A percentile compares a stretch with the other conserved stretches of the same genome.
Conservation (phyloP, 2,113 vertebrate genomes). For the Dunckerocampus dactyliophorus region DNA sequence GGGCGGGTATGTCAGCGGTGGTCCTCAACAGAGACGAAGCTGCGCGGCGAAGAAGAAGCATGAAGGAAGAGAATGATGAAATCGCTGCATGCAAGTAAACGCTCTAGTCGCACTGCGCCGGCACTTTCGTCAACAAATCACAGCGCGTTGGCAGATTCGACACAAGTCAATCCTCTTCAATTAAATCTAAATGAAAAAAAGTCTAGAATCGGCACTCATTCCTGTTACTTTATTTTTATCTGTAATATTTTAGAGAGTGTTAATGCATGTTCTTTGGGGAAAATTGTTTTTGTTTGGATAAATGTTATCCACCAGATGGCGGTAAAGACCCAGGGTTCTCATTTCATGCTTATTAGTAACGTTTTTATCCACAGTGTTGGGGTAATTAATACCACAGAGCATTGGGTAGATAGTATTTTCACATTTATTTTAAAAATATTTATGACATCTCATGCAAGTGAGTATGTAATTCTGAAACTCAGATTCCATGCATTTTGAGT, state of each 20-base stretch:
- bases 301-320: no score
- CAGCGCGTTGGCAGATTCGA: conserved; percentile 32
- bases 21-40: conserved; percentile 69
- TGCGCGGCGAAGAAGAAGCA: conserved; percentile 61
- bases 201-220: not conserved
- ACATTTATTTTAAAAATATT: no score
- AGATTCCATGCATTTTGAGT: no score
- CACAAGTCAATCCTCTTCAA: not conserved
- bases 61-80: conserved; percentile 76
- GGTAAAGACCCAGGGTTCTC: no score
- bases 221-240: not conserved
- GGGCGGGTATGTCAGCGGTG: conserved; percentile 42
- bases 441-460: no score
- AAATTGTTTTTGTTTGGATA: not conserved
- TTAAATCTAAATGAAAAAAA: not conserved
- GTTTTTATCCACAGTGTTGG: no score
- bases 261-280: not conserved
- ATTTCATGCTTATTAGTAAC: no score
- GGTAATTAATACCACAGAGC: no score
- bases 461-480: no score
- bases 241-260: no score
- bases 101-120: rapidly evolving
- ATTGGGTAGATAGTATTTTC: no score
- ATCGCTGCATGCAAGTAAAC: conserved; percentile 58
- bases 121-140: conserved; percentile 60